Base-by-base conservation (phyloP, 2,888 invertebrate species). In the Pycnomerus fuliginosus region DNA sequence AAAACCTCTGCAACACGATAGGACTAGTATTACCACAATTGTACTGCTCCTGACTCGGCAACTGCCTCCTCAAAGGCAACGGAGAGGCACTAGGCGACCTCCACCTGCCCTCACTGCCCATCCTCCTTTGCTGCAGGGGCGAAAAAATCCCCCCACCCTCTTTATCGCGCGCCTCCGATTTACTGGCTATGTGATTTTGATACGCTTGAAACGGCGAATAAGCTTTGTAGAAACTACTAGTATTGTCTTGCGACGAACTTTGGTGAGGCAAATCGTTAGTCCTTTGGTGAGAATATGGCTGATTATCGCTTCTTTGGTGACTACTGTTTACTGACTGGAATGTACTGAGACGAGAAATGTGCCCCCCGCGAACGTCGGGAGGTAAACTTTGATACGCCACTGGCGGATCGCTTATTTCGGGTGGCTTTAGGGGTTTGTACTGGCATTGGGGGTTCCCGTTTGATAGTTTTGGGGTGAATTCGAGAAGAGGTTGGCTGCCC, bases 1-100 rank as follows among this genome's bases (percentile, higher is more conserved):
- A 84, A 67, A 86, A 87, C 67, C 87, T 76, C 67, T 87, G 87
- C 55, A 87, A 74, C 44, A 87, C 84, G 67, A 87, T 84, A 22
- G 87, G 87, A 72, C 86, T 87, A 38, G 86, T 86, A 73, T 85
- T 87, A 50, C 85, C 85, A 27, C 80, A 80, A 37, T 64, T 61
- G 46, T 62, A 66, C 17, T 65, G 65, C 16, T 48, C 48, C 16
- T 60, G 61, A 10, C 59, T 41, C 34, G 60, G 61, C 48, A 66
- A 63, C 39, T 70, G 70, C 42, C 66, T 68, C 45, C 73, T 54
- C 20, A 68, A 51, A 11, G 69, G 71, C 44, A 74, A 53, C n/a
- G 74, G 73, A 14, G 74, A 74, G 22, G 64, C 67, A 33, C 62
- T 58, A 4, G 71, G 71, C 16, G 70, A 70, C 35, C 62, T 58